These are phyloP conservation scores for Parnassius apollo DNA, from an alignment of 2,888 invertebrate genomes.

Conservation along the genomic window DNA sequence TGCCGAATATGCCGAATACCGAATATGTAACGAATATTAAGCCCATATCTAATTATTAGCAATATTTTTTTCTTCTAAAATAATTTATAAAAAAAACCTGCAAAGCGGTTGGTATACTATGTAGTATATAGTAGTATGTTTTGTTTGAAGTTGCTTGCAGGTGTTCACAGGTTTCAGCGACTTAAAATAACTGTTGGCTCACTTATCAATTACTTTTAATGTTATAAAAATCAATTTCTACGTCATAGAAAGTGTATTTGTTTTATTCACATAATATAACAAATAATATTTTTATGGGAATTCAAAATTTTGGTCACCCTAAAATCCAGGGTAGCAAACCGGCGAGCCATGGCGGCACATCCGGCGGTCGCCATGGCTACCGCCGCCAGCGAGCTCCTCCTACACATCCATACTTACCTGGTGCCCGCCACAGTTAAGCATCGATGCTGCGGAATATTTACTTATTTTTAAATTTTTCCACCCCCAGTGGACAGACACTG, in stretches of 20 bases:
- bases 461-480: conserved; percentile 2
- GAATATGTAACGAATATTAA: too few relatives aligned
- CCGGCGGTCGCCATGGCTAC: conserved; percentile 70
- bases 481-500: not conserved
- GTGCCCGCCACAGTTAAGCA: conserved; percentile 30
- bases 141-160: too few relatives aligned
- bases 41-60: too few relatives aligned
- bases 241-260: not conserved
- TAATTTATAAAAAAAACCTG: too few relatives aligned
- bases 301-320: conserved; percentile 42
- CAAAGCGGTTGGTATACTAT: too few relatives aligned
- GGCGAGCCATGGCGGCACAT: conserved; percentile 53
- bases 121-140: too few relatives aligned
- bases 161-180: too few relatives aligned
- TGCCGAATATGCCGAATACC: too few relatives aligned
- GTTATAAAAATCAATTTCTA: too few relatives aligned
- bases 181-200: too few relatives aligned
- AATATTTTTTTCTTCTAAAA: too few relatives aligned
- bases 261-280: not conserved
- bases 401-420: conserved; percentile 45
- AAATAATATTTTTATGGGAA: not conserved
- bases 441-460: conserved; percentile 5
- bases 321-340: conserved; percentile 53
- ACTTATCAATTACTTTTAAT: too few relatives aligned
- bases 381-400: conserved; percentile 40